Evolutionary conservation across 2,113 vertebrate species (phyloP), one percentile per base, ranked within the genome.

Genomic region (Leptodactylus fuscus): DNA sequence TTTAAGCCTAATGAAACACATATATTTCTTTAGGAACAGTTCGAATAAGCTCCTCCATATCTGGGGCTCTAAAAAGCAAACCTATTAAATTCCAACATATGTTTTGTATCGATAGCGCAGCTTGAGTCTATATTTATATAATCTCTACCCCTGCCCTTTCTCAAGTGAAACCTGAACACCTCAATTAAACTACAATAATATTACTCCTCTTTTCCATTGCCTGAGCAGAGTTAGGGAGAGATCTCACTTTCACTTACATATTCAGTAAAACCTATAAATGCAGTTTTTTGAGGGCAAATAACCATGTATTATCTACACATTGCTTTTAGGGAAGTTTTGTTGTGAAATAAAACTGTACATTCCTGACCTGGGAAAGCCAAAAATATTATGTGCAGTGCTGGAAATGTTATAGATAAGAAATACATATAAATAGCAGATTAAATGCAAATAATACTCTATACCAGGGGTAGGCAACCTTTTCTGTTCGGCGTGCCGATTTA

Each of bases 61-160:
- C 29, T 53, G 27, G 29, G 49, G 49, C 49, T 77, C 29, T 29
- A 55, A 77, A 76, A 77, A 22, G 27, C 2, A 77, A 32, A 36
- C 29, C 36, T 55, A 77, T 77, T 77, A 55, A 55, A 53, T 55
- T 53, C 20, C 49, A 53, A 53, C 75, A 77, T 55, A 77, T 77
- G 75, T 77, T 77, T 77, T 32, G 29, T 77, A 53, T 51, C 51
- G 74, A 53, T 77, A 77, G 49, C 20, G 8, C 48, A 53, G 75
- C 32, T 55, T 10, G 29, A 77, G 16, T 51, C 75, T 55, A 48
- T 48, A 48, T 48, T 48, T 48, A 48, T 48, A 48, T 48, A 48
- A 48, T 48, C 46, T 11, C 2, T 13, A 15, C 8, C 46, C 46
- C 32, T 55, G 16, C 48, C 32, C 49, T 36, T 34, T 27, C n/a